These are phyloP conservation scores for Scomber colias DNA, from an alignment of 2,113 vertebrate species.

Conservation along the genomic window DNA sequence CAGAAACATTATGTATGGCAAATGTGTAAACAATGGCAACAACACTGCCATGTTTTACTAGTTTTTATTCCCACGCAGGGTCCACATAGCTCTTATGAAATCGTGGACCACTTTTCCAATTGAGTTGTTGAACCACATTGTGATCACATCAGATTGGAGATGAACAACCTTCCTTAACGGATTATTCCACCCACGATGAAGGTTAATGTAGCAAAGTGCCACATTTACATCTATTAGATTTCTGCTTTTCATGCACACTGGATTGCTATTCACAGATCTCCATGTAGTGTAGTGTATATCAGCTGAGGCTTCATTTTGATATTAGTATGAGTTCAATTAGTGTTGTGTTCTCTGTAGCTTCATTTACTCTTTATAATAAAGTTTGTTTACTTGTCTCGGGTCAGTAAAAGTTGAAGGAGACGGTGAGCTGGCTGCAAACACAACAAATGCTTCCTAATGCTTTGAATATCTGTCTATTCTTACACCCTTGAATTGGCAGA, in stretches of 20 bases:
- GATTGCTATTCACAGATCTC: too few relatives aligned
- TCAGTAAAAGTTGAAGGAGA: background rate
- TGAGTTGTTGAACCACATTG: slow-evolving; percentile 11
- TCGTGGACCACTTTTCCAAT: background rate
- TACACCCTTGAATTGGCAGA: background rate
- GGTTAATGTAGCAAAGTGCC: slow-evolving; percentile 11
- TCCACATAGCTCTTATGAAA: background rate
- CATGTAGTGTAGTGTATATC: background rate
- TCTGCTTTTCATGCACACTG: background rate
- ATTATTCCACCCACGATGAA: background rate
- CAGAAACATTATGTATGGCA: too few relatives aligned
- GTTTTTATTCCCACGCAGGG: background rate
- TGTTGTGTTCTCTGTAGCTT: background rate
- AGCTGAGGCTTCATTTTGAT: background rate
- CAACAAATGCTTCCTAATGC: background rate
- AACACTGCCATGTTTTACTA: too few relatives aligned
- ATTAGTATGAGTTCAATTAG: too few relatives aligned
- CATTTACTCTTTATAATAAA: background rate
- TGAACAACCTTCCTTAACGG: background rate
- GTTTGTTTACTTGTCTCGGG: background rate
- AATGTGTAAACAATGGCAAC: too few relatives aligned
- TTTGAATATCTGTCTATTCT: background rate
- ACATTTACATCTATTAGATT: background rate
- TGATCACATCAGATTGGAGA: background rate
- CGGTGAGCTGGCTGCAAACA: background rate